phyloP scores from a whole-genome alignment of 2,113 vertebrate genomes.

The Pagrus major region DNA sequence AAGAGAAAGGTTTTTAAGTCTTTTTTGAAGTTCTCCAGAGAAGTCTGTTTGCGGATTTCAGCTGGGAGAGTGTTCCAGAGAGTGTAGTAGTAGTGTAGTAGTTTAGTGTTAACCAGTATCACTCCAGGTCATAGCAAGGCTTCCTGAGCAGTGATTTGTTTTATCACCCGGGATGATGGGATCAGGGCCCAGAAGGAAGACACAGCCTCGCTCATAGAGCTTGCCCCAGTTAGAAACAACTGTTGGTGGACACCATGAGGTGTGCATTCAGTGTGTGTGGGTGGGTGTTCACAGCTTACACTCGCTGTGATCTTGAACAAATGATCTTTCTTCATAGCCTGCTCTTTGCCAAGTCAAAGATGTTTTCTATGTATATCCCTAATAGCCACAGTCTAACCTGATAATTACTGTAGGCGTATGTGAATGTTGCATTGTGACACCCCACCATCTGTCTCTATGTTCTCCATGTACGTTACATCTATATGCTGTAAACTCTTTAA shows the following conservation, averaged over 20 bases:
- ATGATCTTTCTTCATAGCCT: neutral
- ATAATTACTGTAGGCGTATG: neutral
- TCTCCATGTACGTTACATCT: neutral
- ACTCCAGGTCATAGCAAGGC: slow-evolving; percentile 2
- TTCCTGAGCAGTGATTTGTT: neutral
- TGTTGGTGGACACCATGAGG: neutral
- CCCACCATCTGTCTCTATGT: neutral
- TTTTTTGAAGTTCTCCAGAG: too few species aligned
- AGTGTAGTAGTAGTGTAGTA: too few species aligned
- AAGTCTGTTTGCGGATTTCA: too few species aligned
- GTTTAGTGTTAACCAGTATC: slow-evolving; percentile 7
- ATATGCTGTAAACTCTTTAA: neutral
- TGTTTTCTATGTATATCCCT: neutral
- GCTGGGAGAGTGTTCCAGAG: too few species aligned
- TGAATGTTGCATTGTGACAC: neutral
- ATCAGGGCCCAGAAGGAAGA: neutral
- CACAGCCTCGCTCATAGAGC: neutral
- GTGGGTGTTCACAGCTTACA: neutral
- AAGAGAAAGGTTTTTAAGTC: too few species aligned
- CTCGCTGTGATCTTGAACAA: neutral
- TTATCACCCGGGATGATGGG: slow-evolving; percentile 12
- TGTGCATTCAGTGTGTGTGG: neutral
- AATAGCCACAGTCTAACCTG: neutral
- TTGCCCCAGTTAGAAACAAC: slow-evolving; percentile 1
- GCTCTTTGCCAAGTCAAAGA: neutral